These are phyloP conservation scores for Oithona nana DNA, from an alignment of 2,888 invertebrate species.

Conservation along the genomic window DNA sequence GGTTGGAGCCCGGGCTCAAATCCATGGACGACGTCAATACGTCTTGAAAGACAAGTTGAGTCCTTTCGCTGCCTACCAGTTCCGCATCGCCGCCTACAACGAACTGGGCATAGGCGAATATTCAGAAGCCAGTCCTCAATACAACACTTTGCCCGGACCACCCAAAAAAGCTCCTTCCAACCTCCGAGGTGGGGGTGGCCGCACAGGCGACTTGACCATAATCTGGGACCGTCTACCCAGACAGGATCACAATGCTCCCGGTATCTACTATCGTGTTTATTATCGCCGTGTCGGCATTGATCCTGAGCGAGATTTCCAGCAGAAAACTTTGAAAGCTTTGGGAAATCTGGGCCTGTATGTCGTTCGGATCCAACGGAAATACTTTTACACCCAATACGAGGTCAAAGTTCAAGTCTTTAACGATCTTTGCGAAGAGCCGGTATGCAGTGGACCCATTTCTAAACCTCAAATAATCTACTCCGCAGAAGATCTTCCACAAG, in stretches of 20 bases:
- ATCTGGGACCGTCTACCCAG: slow-evolving; percentile 59
- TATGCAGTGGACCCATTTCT: slow-evolving; percentile 50
- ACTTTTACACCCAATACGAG: slow-evolving; percentile 62
- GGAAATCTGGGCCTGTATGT: slow-evolving; percentile 62
- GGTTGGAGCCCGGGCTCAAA: background rate
- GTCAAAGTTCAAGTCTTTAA: slow-evolving; percentile 51
- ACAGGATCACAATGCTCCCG: slow-evolving; percentile 68
- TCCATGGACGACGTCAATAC: slow-evolving; percentile 19
- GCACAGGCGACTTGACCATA: slow-evolving; percentile 79
- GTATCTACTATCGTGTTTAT: slow-evolving; percentile 71
- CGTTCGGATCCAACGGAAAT: slow-evolving; percentile 33
- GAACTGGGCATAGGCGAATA: slow-evolving; percentile 26
- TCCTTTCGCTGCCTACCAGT: slow-evolving; percentile 77
- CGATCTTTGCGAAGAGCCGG: slow-evolving; percentile 14
- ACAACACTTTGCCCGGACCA: slow-evolving; percentile 57
- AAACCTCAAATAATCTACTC: slow-evolving; percentile 52
- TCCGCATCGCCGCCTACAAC: slow-evolving; percentile 72
- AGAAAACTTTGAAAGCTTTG: slow-evolving; percentile 43
- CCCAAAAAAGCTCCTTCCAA: slow-evolving; percentile 57
- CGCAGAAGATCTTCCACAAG: slow-evolving; percentile 80
- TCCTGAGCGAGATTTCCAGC: slow-evolving; percentile 54
- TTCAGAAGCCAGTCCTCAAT: slow-evolving; percentile 29
- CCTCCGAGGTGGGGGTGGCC: slow-evolving; percentile 72
- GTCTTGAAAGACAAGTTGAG: slow-evolving; percentile 46
- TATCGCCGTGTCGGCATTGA: slow-evolving; percentile 48